These are phyloP conservation scores for Vanessa atalanta DNA, from an alignment of 1,140 invertebrate genomes.

Conservation along the genomic window DNA sequence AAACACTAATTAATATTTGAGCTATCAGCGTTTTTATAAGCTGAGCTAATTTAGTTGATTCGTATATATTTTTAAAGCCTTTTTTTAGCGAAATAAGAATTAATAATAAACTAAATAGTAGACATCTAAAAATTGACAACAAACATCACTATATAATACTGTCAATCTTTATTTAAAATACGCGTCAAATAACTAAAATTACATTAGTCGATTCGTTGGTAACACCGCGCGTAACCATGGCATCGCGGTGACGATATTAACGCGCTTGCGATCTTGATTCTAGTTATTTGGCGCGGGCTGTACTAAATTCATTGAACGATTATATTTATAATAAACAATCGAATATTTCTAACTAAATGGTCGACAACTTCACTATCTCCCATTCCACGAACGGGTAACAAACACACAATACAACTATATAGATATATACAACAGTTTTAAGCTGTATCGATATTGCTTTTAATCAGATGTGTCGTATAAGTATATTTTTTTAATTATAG, in stretches of 20 bases:
- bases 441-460: conserved; percentile 49
- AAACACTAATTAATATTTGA: conserved; percentile 8
- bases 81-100: neutral
- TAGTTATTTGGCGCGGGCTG: no score
- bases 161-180: conserved; percentile 14
- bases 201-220: no score
- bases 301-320: conserved; percentile 6
- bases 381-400: conserved; percentile 52
- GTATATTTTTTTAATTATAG: conserved; percentile 47
- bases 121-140: conserved; percentile 35
- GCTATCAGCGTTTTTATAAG: conserved; percentile 8
- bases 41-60: neutral
- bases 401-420: conserved; percentile 42
- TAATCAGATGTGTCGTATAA: conserved; percentile 31
- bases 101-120: neutral
- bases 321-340: conserved; percentile 33
- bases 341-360: conserved; percentile 48
- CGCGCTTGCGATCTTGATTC: no score
- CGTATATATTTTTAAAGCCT: neutral
- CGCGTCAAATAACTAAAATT: no score
- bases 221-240: no score
- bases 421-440: conserved; percentile 42
- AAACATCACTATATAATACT: conserved; percentile 25
- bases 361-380: conserved; percentile 48
- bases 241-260: no score